Percentiles rank a stretch among this genome's conserved stretches.
These are phyloP conservation scores for Halichondria panicea DNA, from an alignment of 37 sponge, comb jelly and placozoan genomes.

Conservation along the genomic window DNA sequence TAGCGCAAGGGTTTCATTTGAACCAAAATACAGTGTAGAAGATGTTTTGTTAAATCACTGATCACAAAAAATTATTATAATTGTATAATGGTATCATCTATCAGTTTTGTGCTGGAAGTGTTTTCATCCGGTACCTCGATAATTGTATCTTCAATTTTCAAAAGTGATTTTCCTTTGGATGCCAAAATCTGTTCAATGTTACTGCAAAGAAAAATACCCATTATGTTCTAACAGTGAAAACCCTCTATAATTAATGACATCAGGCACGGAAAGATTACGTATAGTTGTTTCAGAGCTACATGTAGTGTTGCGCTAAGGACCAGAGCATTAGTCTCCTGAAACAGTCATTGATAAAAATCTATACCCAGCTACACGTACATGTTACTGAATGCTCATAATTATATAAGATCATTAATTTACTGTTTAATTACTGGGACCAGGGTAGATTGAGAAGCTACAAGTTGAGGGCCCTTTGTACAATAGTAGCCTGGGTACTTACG, in stretches of 20 bases:
- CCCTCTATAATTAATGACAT: no score
- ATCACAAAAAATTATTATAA: no score
- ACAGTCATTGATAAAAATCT: no score
- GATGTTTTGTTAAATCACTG: no score
- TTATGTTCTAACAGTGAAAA: no score
- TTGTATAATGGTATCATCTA: not conserved
- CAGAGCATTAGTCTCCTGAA: no score
- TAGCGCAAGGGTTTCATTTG: not conserved
- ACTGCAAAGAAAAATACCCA: not conserved
- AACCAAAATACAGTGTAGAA: no score
- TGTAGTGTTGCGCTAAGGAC: no score
- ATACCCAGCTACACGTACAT: not conserved
- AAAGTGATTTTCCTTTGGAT: conserved; percentile 45
- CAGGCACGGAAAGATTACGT: no score
- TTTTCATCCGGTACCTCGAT: not conserved
- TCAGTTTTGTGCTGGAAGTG: not conserved
- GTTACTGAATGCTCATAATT: not conserved
- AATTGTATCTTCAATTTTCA: not conserved
- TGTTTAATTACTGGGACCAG: not conserved
- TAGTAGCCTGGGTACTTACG: conserved; percentile 12
- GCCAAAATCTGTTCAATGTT: conserved; percentile 73
- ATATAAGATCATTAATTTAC: not conserved
- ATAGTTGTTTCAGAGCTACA: no score
- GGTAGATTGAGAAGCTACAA: not conserved
- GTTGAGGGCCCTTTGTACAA: not conserved